Conservation (phyloP, 2,113 vertebrate genomes). For the Lycaon pictus region DNA sequence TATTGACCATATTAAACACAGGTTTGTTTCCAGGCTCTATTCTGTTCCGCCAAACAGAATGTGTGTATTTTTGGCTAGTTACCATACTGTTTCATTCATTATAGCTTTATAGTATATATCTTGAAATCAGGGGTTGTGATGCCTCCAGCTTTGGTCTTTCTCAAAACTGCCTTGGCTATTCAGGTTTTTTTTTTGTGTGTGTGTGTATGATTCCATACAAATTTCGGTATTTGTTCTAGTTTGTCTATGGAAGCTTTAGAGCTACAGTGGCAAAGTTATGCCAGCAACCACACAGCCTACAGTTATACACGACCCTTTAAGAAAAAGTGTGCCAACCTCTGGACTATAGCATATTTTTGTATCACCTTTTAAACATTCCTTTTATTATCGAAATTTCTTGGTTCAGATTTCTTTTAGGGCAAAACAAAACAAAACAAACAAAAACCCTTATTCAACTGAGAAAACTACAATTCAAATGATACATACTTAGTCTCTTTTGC, state of each 20-base stretch:
- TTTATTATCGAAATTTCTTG: conserved; percentile 1
- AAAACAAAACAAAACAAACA: neutral
- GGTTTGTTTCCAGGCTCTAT: neutral
- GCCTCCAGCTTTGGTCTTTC: neutral
- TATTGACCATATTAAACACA: neutral
- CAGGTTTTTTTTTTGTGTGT: neutral
- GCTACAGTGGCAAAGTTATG: neutral
- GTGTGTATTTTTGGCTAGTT: neutral
- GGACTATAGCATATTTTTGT: neutral
- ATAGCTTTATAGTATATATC: neutral
- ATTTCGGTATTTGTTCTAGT: neutral
- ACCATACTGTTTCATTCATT: neutral
- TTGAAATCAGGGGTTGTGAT: neutral
- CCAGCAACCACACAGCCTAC: neutral
- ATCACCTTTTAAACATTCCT: neutral
- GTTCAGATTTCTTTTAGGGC: neutral
- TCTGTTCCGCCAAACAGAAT: neutral
- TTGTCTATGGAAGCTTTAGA: neutral
- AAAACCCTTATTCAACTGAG: neutral
- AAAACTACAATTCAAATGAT: conserved; percentile 47
- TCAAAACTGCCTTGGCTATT: neutral
- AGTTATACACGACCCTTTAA: neutral
- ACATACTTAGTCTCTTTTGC: neutral
- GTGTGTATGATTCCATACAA: neutral
- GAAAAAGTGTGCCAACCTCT: neutral